Evolutionary conservation across 2,797 vertebrate species (phyloP).

Genomic region (Takifugu rubripes): DNA sequence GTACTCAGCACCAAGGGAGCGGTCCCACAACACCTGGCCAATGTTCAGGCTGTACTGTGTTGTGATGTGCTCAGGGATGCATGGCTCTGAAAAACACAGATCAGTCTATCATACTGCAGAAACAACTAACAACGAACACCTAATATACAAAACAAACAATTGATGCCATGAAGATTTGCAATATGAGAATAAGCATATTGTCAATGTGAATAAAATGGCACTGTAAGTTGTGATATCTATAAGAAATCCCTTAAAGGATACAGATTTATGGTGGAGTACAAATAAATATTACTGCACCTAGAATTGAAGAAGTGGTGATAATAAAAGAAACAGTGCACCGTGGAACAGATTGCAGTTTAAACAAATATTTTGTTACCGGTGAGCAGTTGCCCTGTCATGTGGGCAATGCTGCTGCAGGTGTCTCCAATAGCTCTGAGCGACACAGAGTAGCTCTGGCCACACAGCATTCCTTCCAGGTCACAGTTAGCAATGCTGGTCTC

Average conservation of each 20-base stretch:
- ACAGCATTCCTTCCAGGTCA: constrained; percentile 58
- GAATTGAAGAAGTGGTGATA: background rate
- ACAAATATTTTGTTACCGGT: constrained; percentile 60
- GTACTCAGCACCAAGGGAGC: constrained; percentile 43
- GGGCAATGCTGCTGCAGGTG: constrained; percentile 59
- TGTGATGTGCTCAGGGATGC: constrained; percentile 56
- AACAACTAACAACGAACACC: no score
- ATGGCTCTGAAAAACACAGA: constrained; percentile 61
- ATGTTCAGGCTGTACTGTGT: constrained; percentile 56
- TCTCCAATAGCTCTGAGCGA: constrained; percentile 59
- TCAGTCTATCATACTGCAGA: no score
- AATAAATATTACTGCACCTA: no score
- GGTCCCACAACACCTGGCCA: constrained; percentile 71
- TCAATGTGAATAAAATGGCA: no score
- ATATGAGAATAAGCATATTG: no score
- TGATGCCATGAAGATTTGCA: no score
- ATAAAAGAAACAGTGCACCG: background rate
- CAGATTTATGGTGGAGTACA: no score
- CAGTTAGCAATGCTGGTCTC: constrained; percentile 59
- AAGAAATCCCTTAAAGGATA: no score
- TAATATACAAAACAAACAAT: no score
- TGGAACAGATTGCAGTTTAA: no score
- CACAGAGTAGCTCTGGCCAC: constrained; percentile 71
- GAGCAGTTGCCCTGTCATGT: constrained; percentile 54
- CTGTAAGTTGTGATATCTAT: no score